Conservation (phyloP, 2,888 invertebrate species). For the Kuschelorhynchus macadamiae region DNA sequence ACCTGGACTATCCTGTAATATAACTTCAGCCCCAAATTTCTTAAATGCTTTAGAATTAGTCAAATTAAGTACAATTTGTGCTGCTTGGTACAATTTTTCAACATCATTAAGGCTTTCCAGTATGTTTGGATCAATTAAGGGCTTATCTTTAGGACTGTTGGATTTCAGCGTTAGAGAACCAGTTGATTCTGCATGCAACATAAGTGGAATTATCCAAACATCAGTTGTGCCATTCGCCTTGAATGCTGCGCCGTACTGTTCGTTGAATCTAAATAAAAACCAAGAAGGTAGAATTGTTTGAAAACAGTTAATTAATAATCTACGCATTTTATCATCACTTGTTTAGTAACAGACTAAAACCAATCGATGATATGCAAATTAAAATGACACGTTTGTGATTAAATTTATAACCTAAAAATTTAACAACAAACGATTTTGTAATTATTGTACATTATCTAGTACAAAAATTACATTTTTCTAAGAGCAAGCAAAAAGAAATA, state of each 20-base stretch:
- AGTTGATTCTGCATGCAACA: constrained; percentile 29
- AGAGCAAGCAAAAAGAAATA: no score
- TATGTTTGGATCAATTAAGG: constrained; percentile 26
- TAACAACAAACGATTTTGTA: no score
- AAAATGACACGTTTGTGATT: no score
- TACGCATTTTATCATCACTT: no score
- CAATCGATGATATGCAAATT: no score
- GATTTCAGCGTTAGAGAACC: constrained; percentile 30
- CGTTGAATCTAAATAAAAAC: constrained; percentile 12
- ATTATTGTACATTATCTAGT: no score
- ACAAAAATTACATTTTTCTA: no score
- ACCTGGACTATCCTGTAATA: constrained; percentile 15
- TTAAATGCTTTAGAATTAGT: constrained; percentile 16
- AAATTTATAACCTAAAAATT: no score
- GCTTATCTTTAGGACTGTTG: constrained; percentile 18
- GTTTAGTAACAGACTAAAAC: no score
- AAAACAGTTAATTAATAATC: no score
- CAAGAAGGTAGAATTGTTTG: no score
- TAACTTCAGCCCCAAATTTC: background rate
- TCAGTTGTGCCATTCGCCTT: constrained; percentile 23
- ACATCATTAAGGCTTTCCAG: constrained; percentile 5
- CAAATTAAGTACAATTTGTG: constrained; percentile 13
- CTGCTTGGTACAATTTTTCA: constrained; percentile 12
- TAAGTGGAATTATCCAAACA: background rate
- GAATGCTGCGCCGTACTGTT: constrained; percentile 2